phyloP scores from a whole-genome alignment of 2,797 vertebrate species.

The Falco novaeseelandiae region DNA sequence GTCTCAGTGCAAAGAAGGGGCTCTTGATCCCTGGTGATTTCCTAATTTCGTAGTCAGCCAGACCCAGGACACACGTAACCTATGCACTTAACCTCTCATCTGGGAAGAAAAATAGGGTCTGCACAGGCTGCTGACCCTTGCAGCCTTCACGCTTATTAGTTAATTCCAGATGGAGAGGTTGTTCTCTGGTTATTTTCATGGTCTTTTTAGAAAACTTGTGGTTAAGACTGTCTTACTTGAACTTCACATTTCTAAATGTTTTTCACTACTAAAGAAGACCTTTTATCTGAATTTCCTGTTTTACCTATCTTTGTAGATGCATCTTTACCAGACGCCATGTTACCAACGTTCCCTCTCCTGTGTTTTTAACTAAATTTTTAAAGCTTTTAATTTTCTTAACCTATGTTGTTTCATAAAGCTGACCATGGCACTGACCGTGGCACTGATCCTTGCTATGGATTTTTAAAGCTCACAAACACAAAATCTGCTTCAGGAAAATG shows the following conservation, averaged over 20 bases:
- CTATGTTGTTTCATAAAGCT: neutral
- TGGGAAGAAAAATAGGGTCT: neutral
- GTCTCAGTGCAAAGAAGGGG: neutral
- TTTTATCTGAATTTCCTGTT: neutral
- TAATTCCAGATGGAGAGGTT: neutral
- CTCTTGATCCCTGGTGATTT: neutral
- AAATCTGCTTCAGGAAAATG: neutral
- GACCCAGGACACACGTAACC: accelerated
- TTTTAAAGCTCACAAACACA: neutral
- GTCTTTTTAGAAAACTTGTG: neutral
- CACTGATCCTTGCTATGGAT: neutral
- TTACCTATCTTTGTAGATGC: neutral
- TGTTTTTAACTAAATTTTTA: neutral
- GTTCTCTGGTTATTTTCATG: neutral
- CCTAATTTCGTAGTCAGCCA: neutral
- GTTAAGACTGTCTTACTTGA: neutral
- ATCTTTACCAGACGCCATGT: neutral
- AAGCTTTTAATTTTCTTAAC: neutral
- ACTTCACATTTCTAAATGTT: neutral
- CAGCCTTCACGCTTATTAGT: neutral
- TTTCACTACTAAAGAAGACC: neutral
- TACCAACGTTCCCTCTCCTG: neutral
- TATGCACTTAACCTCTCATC: neutral
- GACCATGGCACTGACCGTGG: neutral
- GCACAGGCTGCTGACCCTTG: neutral